Base-by-base conservation (phyloP, 2,797 vertebrate genomes). In the Erethizon dorsatum region DNA sequence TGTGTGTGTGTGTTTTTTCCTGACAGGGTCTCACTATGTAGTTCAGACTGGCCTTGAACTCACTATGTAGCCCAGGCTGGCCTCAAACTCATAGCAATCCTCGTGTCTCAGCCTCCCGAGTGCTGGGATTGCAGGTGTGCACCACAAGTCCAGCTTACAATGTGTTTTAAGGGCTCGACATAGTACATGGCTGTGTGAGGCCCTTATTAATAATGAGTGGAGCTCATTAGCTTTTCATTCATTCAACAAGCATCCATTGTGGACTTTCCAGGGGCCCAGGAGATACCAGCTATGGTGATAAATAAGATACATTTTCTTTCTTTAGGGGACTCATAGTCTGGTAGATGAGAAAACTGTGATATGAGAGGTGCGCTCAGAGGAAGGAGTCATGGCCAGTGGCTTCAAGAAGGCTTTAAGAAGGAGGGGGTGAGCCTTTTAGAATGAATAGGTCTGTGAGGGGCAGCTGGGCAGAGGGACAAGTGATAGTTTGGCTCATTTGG, bases 241-340 rank as follows among this genome's bases (percentile, higher is more conserved):
- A 61, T 82, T 95, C 22, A 93, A 0, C 20, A 83, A 65, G 73
- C 26, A 56, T 59, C 78, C 57, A 26, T 37, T 28, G 41, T 90
- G 80, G 52, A 20, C 61, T 77, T 88, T 20, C 28, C 83, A 0
- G 17, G n/a, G 80, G 31, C 33, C 54, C 54, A 95, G 78, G 41
- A 67, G 12, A 50, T 90, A 92, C 10, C 41, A 71, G 63, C 56
- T 45, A 54, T 67, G 50, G 8, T 82, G 33, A 92, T 77, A 80
- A 96, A 47, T 77, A 90, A 88, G 61, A 79, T 9, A 4, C n/a
- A 11, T 83, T 94, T 86, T 83, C 20, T 95, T 92, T 50, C 37
- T 12, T 73, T 26, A 14, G 75, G n/a, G 52, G 9, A 85, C 12
- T 80, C 45, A 50, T 5, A 41, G 56, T 91, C 54, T 90, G 52